Evolutionary conservation across 2,797 vertebrate genomes (phyloP).

Genomic region (Pantherophis vulpinus): DNA sequence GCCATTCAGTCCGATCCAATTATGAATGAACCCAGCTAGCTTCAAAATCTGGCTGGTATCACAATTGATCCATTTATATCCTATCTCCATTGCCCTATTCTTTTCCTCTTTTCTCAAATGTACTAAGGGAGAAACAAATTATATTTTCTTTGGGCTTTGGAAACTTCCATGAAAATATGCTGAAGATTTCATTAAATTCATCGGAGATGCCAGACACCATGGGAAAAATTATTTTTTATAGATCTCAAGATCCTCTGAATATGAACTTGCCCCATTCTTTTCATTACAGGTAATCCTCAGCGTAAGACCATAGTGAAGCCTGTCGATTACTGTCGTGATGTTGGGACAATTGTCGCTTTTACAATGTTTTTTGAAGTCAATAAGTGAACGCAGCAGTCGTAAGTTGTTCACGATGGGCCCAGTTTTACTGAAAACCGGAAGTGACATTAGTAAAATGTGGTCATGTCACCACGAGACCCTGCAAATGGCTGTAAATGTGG

Average conservation of each 20-base stretch:
- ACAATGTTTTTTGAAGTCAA: too few relatives aligned
- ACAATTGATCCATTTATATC: background rate
- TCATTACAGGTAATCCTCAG: background rate
- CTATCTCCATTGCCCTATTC: background rate
- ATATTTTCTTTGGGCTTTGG: background rate
- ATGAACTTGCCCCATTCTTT: background rate
- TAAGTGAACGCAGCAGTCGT: too few relatives aligned
- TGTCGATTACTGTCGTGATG: too few relatives aligned
- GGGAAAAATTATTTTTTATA: background rate
- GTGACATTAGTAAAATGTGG: too few relatives aligned
- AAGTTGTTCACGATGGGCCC: too few relatives aligned
- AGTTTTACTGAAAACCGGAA: too few relatives aligned
- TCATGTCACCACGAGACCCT: too few relatives aligned
- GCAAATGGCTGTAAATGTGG: too few relatives aligned
- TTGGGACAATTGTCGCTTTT: too few relatives aligned
- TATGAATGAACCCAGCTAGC: background rate
- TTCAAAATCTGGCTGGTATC: background rate
- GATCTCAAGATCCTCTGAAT: background rate
- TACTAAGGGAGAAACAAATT: background rate
- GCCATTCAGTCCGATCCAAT: background rate
- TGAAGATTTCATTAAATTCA: background rate
- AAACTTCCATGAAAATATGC: background rate
- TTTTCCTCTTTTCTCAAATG: background rate
- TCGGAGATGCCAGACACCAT: background rate
- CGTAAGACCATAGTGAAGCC: too few relatives aligned